A percentile compares a stretch with the other conserved stretches of the same genome.
These are phyloP conservation scores for Peromyscus maniculatus DNA, from an alignment of 2,113 vertebrate species.

Conservation along the genomic window DNA sequence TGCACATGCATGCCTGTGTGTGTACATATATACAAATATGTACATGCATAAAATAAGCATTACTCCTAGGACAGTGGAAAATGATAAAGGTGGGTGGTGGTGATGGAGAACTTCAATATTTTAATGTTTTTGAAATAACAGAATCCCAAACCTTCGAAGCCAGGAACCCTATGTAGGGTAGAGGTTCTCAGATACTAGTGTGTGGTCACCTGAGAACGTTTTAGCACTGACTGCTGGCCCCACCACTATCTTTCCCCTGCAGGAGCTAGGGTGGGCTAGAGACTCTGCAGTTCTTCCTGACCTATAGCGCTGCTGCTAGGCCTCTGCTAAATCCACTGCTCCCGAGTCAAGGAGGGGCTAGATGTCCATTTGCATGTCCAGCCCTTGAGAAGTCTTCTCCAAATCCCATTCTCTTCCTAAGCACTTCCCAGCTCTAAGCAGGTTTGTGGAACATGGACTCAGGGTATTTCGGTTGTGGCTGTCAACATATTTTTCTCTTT, in stretches of 20 bases:
- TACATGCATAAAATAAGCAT: neutral
- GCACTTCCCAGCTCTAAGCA: neutral
- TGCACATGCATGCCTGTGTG: accelerated
- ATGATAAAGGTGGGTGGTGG: neutral
- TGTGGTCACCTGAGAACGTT: neutral
- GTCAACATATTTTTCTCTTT: constrained; percentile 73
- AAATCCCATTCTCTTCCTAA: neutral
- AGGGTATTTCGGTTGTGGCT: neutral
- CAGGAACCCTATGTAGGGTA: neutral
- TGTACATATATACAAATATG: accelerated
- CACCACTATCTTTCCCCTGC: neutral
- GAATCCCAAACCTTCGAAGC: neutral
- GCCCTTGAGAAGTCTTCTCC: neutral
- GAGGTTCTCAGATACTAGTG: neutral
- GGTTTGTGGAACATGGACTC: too few relatives aligned
- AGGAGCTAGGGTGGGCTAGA: neutral
- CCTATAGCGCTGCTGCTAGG: neutral
- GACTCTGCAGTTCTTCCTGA: neutral
- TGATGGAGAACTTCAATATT: neutral
- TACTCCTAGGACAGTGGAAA: neutral
- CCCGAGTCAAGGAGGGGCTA: accelerated
- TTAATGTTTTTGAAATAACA: neutral
- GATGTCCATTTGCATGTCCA: neutral
- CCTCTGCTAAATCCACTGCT: neutral
- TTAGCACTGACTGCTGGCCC: neutral